Conservation (phyloP, 2,113 vertebrate genomes). For the Rhizomys pruinosus region DNA sequence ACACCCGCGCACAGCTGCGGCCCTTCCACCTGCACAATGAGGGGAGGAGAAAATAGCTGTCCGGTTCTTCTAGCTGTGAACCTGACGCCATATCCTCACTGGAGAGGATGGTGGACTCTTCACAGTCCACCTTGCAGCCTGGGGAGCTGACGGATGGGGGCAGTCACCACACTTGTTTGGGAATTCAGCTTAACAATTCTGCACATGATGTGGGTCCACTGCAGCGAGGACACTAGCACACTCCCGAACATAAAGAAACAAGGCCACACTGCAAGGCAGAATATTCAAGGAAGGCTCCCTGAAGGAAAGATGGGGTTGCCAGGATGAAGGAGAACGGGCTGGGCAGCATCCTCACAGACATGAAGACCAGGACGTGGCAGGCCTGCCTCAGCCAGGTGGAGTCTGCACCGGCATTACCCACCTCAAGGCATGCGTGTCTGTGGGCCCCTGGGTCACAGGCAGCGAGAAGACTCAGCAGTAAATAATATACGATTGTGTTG, state of each 20-base stretch:
- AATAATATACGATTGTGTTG: not conserved
- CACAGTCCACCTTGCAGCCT: not conserved
- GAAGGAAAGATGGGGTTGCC: not conserved
- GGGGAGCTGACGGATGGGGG: not conserved
- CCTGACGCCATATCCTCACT: not conserved
- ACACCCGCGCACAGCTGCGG: not conserved
- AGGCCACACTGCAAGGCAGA: no score
- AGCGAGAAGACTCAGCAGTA: not conserved
- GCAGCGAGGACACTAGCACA: no score
- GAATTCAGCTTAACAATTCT: not conserved
- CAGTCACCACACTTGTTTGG: not conserved
- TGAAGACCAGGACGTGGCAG: not conserved
- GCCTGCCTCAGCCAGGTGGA: not conserved
- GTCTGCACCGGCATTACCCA: rapidly evolving
- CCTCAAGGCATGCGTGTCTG: rapidly evolving
- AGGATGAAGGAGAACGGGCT: not conserved
- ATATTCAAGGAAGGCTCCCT: not conserved
- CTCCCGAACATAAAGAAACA: no score
- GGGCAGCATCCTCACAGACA: not conserved
- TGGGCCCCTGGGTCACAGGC: not conserved
- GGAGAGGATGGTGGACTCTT: not conserved
- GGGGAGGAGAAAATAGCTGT: not conserved
- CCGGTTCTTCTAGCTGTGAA: not conserved
- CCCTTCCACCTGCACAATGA: not conserved
- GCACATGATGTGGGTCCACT: not conserved